These are phyloP conservation scores for Antechinus stuartii DNA, from an alignment of 2,113 vertebrate genomes.

Conservation along the genomic window DNA sequence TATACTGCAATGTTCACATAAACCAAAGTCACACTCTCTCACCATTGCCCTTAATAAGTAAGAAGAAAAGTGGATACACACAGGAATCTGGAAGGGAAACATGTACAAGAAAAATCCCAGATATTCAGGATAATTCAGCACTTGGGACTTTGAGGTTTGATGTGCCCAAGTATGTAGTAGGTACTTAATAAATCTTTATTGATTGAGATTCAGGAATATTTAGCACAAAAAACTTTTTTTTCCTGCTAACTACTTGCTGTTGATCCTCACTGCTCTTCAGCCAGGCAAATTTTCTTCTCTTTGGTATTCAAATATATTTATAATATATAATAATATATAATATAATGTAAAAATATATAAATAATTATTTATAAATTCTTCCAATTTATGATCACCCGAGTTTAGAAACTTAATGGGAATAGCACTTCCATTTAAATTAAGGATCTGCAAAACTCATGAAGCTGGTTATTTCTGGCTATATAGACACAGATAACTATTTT, in stretches of 20 bases:
- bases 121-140: neutral
- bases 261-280: neutral
- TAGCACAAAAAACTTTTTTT: neutral
- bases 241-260: neutral
- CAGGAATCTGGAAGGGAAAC: neutral
- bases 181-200: neutral
- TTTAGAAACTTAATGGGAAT: neutral
- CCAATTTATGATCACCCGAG: neutral
- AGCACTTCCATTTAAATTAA: neutral
- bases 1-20: neutral
- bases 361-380: neutral
- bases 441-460: neutral
- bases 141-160: neutral
- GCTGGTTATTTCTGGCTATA: neutral
- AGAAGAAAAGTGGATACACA: neutral
- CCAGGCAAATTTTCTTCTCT: neutral
- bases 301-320: neutral
- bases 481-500: neutral
- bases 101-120: neutral
- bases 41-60: neutral
- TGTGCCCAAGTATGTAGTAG: neutral
- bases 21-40: neutral
- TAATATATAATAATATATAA: no score
- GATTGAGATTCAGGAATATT: neutral
- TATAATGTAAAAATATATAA: no score